Evolutionary conservation across 2,797 vertebrate species (phyloP), one percentile per base, ranked within the genome.

Genomic region (Gymnothorax reevesii): DNA sequence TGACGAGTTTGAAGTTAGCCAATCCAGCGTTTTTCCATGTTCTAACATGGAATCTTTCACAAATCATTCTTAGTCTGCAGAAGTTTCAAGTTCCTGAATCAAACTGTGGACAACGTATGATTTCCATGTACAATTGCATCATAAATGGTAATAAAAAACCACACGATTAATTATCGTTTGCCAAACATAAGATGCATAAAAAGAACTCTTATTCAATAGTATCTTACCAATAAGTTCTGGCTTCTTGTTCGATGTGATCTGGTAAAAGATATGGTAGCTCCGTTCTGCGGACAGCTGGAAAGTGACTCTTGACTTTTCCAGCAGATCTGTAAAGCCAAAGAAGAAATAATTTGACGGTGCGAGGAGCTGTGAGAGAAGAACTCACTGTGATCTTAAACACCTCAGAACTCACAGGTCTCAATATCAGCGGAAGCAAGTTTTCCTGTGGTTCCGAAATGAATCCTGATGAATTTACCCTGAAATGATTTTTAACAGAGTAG

Each of bases 381-480:
- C 10, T 13, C 52, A 52, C 20, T 77, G 42, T 52, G 4, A 42
- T 77, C 4, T 15, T 77, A 42, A 77, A 49, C 8, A 49, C 82
- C 86, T 3, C 33, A 66, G 3, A 60, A 92, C 97, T 97, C 93
- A 98, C 97, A 98, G 42, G 97, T 98, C 95, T 98, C 97, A 94
- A 98, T 98, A 91, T 98, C 97, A 89, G 97, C 97, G 88, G 97
- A 98, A 90, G 97, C 95, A 94, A 98, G 91, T 90, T 98, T 98
- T 92, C 97, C 97, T 87, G 96, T 96, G 12, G 96, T 86, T 0
- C 93, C 96, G 90, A 98, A 98, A 86, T 98, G 97, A 90, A 98
- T 98, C 94, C 97, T 95, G 94, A 98, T 98, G 89, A 97, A 98
- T 96, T 98, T 98, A 89, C 97, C 97, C 97, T 97, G 52, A 49